Evolutionary conservation across 2,113 vertebrate genomes (phyloP).

Genomic region (Podilymbus podiceps): DNA sequence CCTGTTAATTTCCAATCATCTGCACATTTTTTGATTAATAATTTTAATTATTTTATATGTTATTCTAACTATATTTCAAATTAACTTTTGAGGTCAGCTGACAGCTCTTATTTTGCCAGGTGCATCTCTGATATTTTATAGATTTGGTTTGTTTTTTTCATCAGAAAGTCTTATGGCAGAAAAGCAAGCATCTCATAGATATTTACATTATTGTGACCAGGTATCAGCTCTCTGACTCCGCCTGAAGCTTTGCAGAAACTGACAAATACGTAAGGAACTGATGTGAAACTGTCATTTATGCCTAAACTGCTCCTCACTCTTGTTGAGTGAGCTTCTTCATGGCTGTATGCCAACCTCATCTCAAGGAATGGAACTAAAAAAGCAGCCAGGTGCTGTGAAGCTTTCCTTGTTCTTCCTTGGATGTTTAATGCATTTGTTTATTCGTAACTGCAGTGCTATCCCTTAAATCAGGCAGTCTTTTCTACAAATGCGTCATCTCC

Average conservation of each 20-base stretch:
- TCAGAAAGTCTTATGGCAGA: not conserved
- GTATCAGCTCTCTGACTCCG: not conserved
- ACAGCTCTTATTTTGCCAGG: not conserved
- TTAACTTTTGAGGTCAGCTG: not conserved
- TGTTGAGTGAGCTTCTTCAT: not conserved
- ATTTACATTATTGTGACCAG: not conserved
- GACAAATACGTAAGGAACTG: not conserved
- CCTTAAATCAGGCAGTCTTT: not conserved
- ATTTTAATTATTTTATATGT: not conserved
- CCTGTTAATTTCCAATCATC: not conserved
- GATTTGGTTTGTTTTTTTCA: not conserved
- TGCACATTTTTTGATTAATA: not conserved
- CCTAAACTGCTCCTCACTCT: not conserved
- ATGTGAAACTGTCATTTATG: not conserved
- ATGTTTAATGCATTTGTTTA: not conserved
- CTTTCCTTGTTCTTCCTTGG: not conserved
- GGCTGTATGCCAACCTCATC: fast-evolving
- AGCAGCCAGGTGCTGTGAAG: not conserved
- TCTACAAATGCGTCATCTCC: not conserved
- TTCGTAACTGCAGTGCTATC: not conserved
- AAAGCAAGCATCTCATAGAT: not conserved
- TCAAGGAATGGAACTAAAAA: not conserved
- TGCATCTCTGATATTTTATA: not conserved
- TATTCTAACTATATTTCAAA: not conserved
- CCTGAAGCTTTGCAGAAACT: not conserved